Conservation (phyloP, 2,113 vertebrate species). For the Perognathus longimembris region DNA sequence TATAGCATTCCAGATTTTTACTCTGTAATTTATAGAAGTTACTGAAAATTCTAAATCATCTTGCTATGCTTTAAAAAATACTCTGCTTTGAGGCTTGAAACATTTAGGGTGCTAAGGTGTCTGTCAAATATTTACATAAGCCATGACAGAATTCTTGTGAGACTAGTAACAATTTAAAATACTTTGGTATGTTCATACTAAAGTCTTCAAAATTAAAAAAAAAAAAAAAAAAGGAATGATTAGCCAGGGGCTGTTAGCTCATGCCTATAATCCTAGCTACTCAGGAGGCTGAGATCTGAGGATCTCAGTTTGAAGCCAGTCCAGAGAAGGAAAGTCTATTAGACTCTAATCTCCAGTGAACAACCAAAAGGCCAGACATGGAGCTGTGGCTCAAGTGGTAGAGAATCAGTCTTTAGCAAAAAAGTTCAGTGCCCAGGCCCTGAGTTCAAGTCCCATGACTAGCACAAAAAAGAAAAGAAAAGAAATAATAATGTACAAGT, state of each 20-base stretch:
- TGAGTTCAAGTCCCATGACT: no score
- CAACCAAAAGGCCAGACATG: no score
- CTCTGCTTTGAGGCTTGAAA: slow-evolving; percentile 41
- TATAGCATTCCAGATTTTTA: slow-evolving; percentile 21
- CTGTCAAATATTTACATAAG: slow-evolving; percentile 45
- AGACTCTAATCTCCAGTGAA: no score
- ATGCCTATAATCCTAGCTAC: no score
- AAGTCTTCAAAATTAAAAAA: slow-evolving; percentile 45
- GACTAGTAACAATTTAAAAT: slow-evolving; percentile 57
- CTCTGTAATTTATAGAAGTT: slow-evolving; percentile 22
- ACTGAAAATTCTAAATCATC: slow-evolving; percentile 57
- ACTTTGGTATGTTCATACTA: slow-evolving; percentile 61
- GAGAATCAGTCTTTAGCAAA: no score
- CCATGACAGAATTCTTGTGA: not conserved
- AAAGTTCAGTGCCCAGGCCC: no score
- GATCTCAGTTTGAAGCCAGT: no score
- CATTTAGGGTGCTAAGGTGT: slow-evolving; percentile 30
- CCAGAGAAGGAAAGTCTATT: no score
- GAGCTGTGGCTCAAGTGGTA: no score
- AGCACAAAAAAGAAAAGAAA: no score
- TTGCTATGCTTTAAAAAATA: slow-evolving; percentile 42
- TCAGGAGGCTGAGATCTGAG: no score
- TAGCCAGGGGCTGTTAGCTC: no score
- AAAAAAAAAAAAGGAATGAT: not conserved
- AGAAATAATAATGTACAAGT: not conserved